These are phyloP conservation scores for Yponomeuta malinellus DNA, from an alignment of 2,888 invertebrate species.

Conservation along the genomic window DNA sequence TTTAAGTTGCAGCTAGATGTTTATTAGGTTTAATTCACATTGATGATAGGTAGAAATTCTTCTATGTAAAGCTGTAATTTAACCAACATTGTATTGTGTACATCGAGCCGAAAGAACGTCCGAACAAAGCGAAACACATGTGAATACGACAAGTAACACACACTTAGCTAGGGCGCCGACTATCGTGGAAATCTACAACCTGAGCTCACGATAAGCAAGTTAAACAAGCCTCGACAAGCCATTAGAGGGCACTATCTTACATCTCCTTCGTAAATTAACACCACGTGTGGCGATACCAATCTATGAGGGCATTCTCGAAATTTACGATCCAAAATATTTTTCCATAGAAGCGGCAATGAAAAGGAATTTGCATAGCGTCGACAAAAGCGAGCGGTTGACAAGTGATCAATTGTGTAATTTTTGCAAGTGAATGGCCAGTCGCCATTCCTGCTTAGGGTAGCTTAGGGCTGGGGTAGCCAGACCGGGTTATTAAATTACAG, in stretches of 20 bases:
- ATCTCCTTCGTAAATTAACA: conserved; percentile 37
- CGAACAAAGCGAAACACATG: conserved; percentile 9
- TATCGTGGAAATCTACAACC: conserved; percentile 47
- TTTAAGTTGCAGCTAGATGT: neutral
- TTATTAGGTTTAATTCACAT: too few relatives aligned
- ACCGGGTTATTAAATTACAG: conserved; percentile 67
- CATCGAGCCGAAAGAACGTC: neutral
- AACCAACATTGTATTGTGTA: too few relatives aligned
- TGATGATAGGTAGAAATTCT: too few relatives aligned
- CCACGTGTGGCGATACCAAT: conserved; percentile 54
- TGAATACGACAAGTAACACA: conserved; percentile 7
- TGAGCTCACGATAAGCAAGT: conserved; percentile 61
- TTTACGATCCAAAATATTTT: conserved; percentile 42
- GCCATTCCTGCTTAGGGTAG: conserved; percentile 32
- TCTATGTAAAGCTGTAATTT: too few relatives aligned
- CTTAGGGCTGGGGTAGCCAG: conserved; percentile 19
- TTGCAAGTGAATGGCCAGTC: conserved; percentile 51
- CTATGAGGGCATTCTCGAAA: conserved; percentile 29
- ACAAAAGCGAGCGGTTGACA: conserved; percentile 52
- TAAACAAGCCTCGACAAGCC: conserved; percentile 56
- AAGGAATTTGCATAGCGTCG: conserved; percentile 41
- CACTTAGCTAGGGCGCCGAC: conserved; percentile 5
- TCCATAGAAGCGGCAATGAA: conserved; percentile 22
- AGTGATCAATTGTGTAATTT: conserved; percentile 66
- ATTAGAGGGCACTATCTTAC: conserved; percentile 30